A percentile compares a stretch with the other conserved stretches of the same genome.
Evolutionary conservation across 2,888 invertebrate species (phyloP).

Genomic region (Epicampocera succincta): DNA sequence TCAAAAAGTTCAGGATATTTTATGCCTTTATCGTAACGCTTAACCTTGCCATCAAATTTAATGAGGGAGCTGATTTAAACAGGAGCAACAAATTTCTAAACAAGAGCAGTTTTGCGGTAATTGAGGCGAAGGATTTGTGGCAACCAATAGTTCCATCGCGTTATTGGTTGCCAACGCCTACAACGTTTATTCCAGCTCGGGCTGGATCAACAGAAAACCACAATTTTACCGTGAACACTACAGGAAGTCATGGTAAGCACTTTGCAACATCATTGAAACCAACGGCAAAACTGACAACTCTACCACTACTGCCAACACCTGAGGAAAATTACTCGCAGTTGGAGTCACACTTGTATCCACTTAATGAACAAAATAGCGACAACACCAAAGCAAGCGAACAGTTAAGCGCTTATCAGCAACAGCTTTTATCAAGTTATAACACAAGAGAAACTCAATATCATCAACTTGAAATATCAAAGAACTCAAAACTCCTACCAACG

Average conservation of each 20-base stretch:
- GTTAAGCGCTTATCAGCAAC: constrained; percentile 4
- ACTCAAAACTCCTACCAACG: constrained; percentile 14
- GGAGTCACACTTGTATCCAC: background rate
- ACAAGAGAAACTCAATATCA: constrained; percentile 14
- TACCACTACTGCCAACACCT: background rate
- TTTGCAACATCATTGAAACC: constrained; percentile 8
- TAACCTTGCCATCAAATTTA: constrained; percentile 2
- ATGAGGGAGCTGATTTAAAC: background rate
- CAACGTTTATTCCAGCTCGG: background rate
- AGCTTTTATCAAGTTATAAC: background rate
- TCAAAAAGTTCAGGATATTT: constrained; percentile 11
- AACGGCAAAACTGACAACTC: background rate
- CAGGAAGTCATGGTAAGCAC: constrained; percentile 34
- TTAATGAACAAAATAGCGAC: background rate
- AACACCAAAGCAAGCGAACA: background rate
- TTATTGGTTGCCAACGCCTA: constrained; percentile 26
- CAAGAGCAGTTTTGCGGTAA: background rate
- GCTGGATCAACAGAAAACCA: background rate
- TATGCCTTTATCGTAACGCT: background rate
- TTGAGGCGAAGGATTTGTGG: constrained; percentile 33
- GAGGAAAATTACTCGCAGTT: background rate
- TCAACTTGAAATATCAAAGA: constrained; percentile 22
- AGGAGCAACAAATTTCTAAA: background rate
- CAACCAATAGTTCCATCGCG: constrained; percentile 34
- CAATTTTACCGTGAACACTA: background rate